Conservation (phyloP, 2,888 invertebrate genomes). For the Encarsia formosa region DNA sequence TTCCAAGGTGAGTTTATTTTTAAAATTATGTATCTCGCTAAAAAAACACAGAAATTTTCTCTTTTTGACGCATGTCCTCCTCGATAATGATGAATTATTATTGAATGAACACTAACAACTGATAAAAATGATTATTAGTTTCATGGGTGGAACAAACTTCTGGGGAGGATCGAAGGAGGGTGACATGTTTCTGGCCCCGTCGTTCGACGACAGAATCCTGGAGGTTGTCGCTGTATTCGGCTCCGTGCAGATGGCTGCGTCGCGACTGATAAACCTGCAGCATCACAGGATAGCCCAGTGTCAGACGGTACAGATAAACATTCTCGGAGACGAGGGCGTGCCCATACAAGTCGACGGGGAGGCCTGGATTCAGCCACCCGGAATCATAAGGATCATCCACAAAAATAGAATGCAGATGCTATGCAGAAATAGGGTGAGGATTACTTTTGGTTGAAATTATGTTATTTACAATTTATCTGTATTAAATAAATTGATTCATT, state of each 20-base stretch:
- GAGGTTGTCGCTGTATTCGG: conserved; percentile 98
- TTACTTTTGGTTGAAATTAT: not conserved
- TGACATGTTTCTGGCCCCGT: conserved; percentile 86
- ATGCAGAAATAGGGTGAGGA: conserved; percentile 73
- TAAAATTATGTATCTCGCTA: no score
- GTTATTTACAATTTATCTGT: not conserved
- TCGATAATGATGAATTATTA: not conserved
- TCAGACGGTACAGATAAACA: conserved; percentile 92
- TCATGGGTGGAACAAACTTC: conserved; percentile 98
- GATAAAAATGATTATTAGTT: conserved; percentile 63
- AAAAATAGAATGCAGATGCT: conserved; percentile 97
- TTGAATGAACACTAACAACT: not conserved
- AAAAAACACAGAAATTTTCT: no score
- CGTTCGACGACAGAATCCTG: conserved; percentile 91
- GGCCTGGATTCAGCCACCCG: conserved; percentile 96
- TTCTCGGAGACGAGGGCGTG: conserved; percentile 86
- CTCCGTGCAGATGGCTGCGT: conserved; percentile 96
- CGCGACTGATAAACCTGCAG: conserved; percentile 88
- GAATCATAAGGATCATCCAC: conserved; percentile 91
- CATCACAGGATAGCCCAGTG: conserved; percentile 97
- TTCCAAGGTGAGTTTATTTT: conserved; percentile 73
- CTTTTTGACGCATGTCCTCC: no score
- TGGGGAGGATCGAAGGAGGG: conserved; percentile 94
- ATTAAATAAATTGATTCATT: not conserved
- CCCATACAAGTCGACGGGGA: conserved; percentile 97